Conservation (phyloP, 1,140 invertebrate species). For the Ectropis grisescens region DNA sequence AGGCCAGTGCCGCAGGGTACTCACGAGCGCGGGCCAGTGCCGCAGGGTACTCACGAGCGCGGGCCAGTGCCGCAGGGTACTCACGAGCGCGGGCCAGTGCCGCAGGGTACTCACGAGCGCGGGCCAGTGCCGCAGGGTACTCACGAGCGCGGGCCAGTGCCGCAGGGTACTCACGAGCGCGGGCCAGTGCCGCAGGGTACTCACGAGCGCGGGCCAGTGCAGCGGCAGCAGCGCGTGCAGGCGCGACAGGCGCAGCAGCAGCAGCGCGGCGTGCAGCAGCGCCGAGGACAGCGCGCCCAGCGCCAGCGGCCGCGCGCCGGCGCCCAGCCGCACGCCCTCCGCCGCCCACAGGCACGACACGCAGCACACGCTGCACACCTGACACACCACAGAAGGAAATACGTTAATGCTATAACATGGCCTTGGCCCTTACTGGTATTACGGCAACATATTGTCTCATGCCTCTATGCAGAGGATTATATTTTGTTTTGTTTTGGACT, state of each 20-base stretch:
- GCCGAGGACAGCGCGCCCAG: slow-evolving; percentile 86
- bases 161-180: too few relatives aligned
- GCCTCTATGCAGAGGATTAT: too few relatives aligned
- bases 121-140: too few relatives aligned
- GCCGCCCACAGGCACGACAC: slow-evolving; percentile 30
- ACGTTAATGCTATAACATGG: neutral
- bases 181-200: slow-evolving; percentile 24
- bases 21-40: too few relatives aligned
- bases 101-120: too few relatives aligned
- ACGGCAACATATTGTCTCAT: too few relatives aligned
- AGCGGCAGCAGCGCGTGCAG: slow-evolving; percentile 85
- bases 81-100: too few relatives aligned
- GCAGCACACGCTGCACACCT: slow-evolving; percentile 30
- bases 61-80: too few relatives aligned
- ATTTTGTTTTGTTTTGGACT: too few relatives aligned
- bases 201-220: slow-evolving; percentile 85
- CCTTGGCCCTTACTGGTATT: neutral
- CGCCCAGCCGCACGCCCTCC: slow-evolving; percentile 43
- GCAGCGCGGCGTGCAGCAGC: slow-evolving; percentile 83
- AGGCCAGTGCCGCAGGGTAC: too few relatives aligned
- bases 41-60: too few relatives aligned
- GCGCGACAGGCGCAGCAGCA: slow-evolving; percentile 88
- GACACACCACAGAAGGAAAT: slow-evolving; percentile 5
- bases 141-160: too few relatives aligned
- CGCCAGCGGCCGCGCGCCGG: slow-evolving; percentile 78